These are phyloP conservation scores for Aspidiotus destructor DNA, from an alignment of 2,888 invertebrate genomes.

Conservation along the genomic window DNA sequence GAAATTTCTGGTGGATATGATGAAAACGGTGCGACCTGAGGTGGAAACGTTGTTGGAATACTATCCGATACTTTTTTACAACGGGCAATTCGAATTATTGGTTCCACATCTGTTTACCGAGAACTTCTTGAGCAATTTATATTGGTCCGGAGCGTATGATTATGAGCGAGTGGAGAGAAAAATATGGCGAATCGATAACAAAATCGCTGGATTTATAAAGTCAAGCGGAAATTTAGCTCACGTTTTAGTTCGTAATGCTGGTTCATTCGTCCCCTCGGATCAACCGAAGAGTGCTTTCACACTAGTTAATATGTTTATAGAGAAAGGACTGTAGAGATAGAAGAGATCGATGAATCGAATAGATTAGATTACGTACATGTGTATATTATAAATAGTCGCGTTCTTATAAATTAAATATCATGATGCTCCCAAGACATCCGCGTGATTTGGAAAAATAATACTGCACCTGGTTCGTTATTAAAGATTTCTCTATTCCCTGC, in stretches of 20 bases:
- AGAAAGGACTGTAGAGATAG: too few relatives aligned
- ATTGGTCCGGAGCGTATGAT: conserved; percentile 6
- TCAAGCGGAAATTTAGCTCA: conserved; percentile 9
- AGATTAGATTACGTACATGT: too few relatives aligned
- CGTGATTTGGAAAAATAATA: too few relatives aligned
- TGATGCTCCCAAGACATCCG: too few relatives aligned
- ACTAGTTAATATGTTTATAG: too few relatives aligned
- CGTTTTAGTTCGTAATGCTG: conserved; percentile 18
- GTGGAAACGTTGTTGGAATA: neutral
- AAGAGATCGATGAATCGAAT: too few relatives aligned
- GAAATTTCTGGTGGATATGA: neutral
- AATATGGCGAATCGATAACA: conserved; percentile 4
- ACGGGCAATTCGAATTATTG: conserved; percentile 20
- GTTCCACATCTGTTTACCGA: neutral
- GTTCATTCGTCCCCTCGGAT: neutral
- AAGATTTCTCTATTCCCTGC: too few relatives aligned
- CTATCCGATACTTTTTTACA: conserved; percentile 8
- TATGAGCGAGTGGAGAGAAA: neutral
- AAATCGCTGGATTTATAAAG: neutral
- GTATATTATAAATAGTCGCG: too few relatives aligned
- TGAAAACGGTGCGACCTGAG: neutral
- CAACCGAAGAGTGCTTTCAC: too few relatives aligned
- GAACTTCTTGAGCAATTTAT: neutral
- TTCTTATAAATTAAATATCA: too few relatives aligned
- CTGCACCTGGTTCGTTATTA: too few relatives aligned